Evolutionary conservation across 1,140 invertebrate genomes (phyloP), one percentile per base, ranked within the genome.

Genomic region (Sycophila sp.): DNA sequence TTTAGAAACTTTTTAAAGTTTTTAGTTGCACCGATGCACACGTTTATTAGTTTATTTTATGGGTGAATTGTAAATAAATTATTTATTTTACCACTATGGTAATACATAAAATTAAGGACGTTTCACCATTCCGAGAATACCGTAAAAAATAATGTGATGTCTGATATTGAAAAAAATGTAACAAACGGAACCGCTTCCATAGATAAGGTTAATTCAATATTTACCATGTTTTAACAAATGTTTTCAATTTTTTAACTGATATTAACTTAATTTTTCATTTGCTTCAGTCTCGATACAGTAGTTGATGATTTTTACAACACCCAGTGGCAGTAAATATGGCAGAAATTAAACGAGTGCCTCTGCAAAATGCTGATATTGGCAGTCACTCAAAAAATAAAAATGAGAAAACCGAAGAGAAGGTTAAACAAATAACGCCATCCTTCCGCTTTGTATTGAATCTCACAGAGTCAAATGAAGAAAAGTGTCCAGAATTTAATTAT

Each of bases 401-500:
- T 28, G 30, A 60, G 15, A 60, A 58, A 40, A 7, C 53, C 6
- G 55, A 71, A 67, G 82, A 84, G 77, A 86, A 87, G 79, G 77
- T 77, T 69, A 87, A 88, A 78, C 81, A 85, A 73, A 77, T 80
- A 71, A 80, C 81, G 73, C 87, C 86, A 76, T 89, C 89, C 51
- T 83, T 88, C 67, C 87, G 91, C 68, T 89, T 92, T 78, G 81
- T 83, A 53, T 78, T 92, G 71, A 84, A 85, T 77, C 85, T 92
- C 67, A 83, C 85, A 58, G 90, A 91, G 80, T 90, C 90, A 13
- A 91, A 89, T 79, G 89, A 91, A 80, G 85, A 87, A 83, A 87
- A 87, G 82, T 91, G 87, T 85, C 88, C 90, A 60, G 89, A 91
- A 84, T 90, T 88, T 86, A 90, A 89, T 83, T 92, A 90, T 84